Evolutionary conservation across 2,888 invertebrate genomes (phyloP).

Genomic region (Synanthedon vespiformis): DNA sequence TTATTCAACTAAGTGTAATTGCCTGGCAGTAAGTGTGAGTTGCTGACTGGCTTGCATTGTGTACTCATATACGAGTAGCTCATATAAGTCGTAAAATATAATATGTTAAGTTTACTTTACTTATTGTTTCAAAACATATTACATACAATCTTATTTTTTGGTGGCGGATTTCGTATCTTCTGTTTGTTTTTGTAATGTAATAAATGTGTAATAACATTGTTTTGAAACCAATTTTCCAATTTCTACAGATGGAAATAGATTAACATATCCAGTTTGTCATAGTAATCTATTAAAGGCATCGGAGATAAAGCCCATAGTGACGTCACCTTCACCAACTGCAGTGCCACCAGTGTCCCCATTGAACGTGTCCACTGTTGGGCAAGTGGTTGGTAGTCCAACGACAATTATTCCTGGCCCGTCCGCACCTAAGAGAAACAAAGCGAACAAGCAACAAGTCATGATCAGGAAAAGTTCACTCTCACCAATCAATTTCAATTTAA

Average conservation of each 20-base stretch:
- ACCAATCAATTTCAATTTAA: constrained; percentile 35
- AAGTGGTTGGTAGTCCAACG: constrained; percentile 20
- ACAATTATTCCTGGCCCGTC: constrained; percentile 28
- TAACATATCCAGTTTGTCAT: constrained; percentile 24
- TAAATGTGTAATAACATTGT: too few species aligned
- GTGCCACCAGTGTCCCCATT: constrained; percentile 22
- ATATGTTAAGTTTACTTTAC: too few species aligned
- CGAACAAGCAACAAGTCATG: constrained; percentile 14
- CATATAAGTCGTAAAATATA: too few species aligned
- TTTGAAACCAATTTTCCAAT: too few species aligned
- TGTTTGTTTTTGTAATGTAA: too few species aligned
- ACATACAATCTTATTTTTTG: too few species aligned
- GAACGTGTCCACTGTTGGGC: constrained; percentile 20
- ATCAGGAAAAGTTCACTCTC: constrained; percentile 26
- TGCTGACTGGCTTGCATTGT: too few species aligned
- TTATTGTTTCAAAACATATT: too few species aligned
- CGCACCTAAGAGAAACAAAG: constrained; percentile 22
- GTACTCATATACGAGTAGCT: too few species aligned
- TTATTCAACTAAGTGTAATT: too few species aligned
- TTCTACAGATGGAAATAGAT: constrained; percentile 31
- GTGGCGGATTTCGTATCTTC: too few species aligned
- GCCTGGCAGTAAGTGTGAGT: too few species aligned
- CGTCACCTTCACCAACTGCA: constrained; percentile 33
- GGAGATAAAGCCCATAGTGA: constrained; percentile 28
- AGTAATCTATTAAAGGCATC: constrained; percentile 19